phyloP scores from a whole-genome alignment of 2,113 vertebrate species.

The Nettapus auritus region DNA sequence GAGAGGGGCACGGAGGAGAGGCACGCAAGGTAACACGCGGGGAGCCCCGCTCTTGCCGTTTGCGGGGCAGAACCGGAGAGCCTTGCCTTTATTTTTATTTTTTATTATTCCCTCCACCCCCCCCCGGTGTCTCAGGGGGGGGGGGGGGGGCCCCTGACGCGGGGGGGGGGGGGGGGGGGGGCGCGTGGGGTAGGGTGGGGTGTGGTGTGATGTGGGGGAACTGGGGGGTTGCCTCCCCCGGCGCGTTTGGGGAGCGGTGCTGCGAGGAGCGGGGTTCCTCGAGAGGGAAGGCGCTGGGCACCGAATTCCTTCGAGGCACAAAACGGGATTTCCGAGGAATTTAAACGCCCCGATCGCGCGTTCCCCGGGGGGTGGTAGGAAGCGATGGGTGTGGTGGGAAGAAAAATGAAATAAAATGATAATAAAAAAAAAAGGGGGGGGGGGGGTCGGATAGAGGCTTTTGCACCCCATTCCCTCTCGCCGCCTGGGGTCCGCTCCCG shows the following conservation, averaged over 20 bases:
- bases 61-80: neutral
- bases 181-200: neutral
- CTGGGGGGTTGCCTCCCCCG: neutral
- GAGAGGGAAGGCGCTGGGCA: too few relatives aligned
- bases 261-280: too few relatives aligned
- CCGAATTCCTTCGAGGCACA: too few relatives aligned
- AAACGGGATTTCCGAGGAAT: neutral
- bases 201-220: neutral
- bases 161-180: neutral
- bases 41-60: neutral
- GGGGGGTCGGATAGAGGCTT: neutral
- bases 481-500: too few relatives aligned
- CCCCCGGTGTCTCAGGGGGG: neutral
- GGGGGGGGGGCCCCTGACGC: neutral
- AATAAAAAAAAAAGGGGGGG: too few relatives aligned
- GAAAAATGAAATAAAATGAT: too few relatives aligned
- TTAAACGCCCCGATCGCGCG: neutral
- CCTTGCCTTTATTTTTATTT: neutral
- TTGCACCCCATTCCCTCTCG: neutral
- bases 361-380: neutral
- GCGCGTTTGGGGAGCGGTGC: neutral
- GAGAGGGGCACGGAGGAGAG: slow-evolving; percentile 22
- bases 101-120: too few relatives aligned
- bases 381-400: neutral
- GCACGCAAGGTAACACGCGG: slow-evolving; percentile 69